Conservation (phyloP, 2,797 vertebrate genomes). For the Aplochiton taeniatus region DNA sequence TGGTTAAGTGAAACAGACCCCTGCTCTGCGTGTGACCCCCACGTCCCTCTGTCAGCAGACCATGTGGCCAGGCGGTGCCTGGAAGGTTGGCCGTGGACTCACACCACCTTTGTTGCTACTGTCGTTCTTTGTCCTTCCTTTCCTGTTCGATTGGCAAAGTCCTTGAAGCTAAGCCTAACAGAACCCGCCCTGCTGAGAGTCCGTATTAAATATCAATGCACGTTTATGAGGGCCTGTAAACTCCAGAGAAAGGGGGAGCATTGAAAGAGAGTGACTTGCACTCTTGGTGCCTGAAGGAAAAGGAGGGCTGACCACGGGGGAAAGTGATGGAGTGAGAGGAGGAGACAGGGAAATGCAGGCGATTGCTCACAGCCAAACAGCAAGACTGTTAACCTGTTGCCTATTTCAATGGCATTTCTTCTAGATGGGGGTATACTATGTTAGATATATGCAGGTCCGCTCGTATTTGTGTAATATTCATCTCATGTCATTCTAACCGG, state of each 20-base stretch:
- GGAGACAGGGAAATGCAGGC: neutral
- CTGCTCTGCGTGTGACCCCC: neutral
- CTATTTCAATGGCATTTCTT: neutral
- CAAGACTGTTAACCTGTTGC: conserved; percentile 21
- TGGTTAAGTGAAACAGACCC: neutral
- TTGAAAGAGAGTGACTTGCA: conserved; percentile 27
- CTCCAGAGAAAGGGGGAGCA: conserved; percentile 16
- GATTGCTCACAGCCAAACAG: conserved; percentile 16
- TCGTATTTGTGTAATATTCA: no score
- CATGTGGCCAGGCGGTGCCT: conserved; percentile 24
- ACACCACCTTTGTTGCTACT: conserved; percentile 63
- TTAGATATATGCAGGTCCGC: no score
- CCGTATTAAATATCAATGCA: conserved; percentile 76
- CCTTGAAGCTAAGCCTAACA: conserved; percentile 39
- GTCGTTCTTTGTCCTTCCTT: conserved; percentile 58
- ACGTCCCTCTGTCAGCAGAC: conserved; percentile 13
- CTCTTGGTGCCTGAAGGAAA: conserved; percentile 36
- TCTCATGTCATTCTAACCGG: no score
- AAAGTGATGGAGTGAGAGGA: conserved; percentile 17
- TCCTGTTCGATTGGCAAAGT: conserved; percentile 44
- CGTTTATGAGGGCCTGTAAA: conserved; percentile 70
- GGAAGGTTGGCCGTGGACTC: conserved; percentile 32
- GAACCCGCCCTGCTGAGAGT: conserved; percentile 58
- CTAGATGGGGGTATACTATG: no score
- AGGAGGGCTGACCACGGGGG: conserved; percentile 15